phyloP scores from a whole-genome alignment of 1,140 invertebrate species.

The Neodiprion fabricii region DNA sequence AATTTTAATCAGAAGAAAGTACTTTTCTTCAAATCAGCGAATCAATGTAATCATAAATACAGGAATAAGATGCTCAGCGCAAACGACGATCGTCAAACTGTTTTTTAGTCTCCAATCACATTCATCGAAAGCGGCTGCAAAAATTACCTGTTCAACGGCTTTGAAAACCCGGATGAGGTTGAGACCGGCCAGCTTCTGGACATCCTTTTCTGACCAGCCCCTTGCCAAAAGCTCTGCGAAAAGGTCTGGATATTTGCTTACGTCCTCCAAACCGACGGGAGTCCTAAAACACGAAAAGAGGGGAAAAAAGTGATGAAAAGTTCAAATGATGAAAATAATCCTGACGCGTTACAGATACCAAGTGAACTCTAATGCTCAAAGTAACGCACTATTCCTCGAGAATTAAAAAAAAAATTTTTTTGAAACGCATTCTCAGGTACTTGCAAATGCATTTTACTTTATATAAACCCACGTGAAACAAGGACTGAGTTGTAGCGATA shows the following conservation, averaged over 20 bases:
- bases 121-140: no score
- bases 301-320: slow-evolving; percentile 34
- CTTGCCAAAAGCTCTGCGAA: slow-evolving; percentile 72
- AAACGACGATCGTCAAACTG: no score
- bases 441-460: no score
- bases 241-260: slow-evolving; percentile 82
- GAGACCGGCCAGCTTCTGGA: slow-evolving; percentile 78
- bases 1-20: no score
- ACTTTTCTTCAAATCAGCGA: no score
- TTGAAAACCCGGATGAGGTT: slow-evolving; percentile 80
- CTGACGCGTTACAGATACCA: background rate
- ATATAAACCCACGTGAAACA: no score
- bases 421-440: slow-evolving; percentile 21
- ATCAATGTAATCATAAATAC: no score
- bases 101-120: no score
- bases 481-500: no score
- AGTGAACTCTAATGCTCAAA: no score
- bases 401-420: slow-evolving; percentile 14
- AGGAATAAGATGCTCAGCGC: no score
- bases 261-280: slow-evolving; percentile 80
- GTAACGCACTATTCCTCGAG: background rate
- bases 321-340: slow-evolving; percentile 21
- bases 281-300: slow-evolving; percentile 61
- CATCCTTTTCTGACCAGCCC: slow-evolving; percentile 75
- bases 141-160: slow-evolving; percentile 71